These are phyloP conservation scores for Melanotaenia maccullochi DNA, from an alignment of 2,797 vertebrate genomes.

Conservation along the genomic window DNA sequence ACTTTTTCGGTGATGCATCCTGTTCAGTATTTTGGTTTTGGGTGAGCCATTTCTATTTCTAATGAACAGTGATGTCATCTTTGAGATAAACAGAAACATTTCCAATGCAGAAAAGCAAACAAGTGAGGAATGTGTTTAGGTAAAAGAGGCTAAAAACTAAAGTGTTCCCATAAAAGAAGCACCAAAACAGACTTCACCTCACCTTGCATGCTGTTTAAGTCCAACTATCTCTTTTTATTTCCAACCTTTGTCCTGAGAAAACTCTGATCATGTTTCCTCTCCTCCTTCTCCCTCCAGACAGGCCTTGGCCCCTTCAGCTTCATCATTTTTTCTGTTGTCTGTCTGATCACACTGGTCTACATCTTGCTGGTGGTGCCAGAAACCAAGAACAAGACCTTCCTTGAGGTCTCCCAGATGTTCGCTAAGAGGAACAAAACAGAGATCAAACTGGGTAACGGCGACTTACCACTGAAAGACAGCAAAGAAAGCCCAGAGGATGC, in stretches of 20 bases:
- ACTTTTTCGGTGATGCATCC: not conserved
- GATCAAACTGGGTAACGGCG: conserved; percentile 68
- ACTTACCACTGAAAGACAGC: conserved; percentile 59
- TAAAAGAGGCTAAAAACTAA: not conserved
- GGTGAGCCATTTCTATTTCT: not conserved
- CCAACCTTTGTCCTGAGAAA: conserved; percentile 9
- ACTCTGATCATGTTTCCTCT: conserved; percentile 34
- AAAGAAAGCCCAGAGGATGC: conserved; percentile 47
- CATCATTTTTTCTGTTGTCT: conserved; percentile 89
- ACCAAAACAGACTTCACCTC: not conserved
- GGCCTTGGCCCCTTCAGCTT: conserved; percentile 90
- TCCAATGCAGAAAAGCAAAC: conserved; percentile 36
- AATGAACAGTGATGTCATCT: not conserved
- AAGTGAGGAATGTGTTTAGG: conserved; percentile 20
- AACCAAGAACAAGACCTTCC: conserved; percentile 92
- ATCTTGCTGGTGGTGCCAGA: conserved; percentile 90
- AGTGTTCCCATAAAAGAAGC: conserved; percentile 11
- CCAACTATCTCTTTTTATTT: conserved; percentile 25
- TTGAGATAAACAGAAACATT: conserved; percentile 27
- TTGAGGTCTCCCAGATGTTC: conserved; percentile 92
- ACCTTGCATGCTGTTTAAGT: conserved; percentile 5
- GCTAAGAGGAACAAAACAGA: conserved; percentile 88
- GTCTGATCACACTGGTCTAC: conserved; percentile 86
- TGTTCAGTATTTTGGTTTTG: not conserved
- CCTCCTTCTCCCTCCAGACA: conserved; percentile 68